Evolutionary conservation across 2,888 invertebrate genomes (phyloP), one percentile per base, ranked within the genome.

Genomic region (Caenorhabditis sulstoni): DNA sequence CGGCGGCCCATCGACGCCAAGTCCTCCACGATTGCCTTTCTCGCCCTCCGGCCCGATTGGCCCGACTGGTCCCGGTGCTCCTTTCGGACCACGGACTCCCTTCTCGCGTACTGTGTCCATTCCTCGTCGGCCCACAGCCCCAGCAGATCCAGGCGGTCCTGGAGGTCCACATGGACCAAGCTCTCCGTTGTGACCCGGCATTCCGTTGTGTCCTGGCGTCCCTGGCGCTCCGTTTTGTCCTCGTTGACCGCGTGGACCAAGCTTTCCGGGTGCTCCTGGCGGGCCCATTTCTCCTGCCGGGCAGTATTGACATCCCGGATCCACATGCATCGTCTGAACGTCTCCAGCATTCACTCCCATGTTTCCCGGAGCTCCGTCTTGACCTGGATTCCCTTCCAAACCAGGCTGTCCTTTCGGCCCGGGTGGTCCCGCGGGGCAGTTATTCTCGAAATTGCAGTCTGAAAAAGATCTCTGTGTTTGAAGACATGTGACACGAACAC

Each of bases 271-370:
- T 5, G 71, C 16, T 18, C 84, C 84, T 1, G 82, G 79, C 16
- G 77, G 62, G 1, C 84, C 84, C 74, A 73, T 75, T 44, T 81
- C 80, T 29, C 84, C 84, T 16, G 81, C 76, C 4, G 84, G 84
- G 41, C 84, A 84, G 23, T 81, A 79, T 37, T 71, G 74, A 53
- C 84, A 84, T 8, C 79, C 79, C 0, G 71, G 65, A 39, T 81
- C 81, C 12, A 64, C 39, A 18, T 79, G 58, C 67, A 79, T 76
- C 0, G 73, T 68, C 45, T 70, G 66, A 11, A 81, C 58, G 23
- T 81, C 79, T 18, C 29, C 52, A 0, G 79, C 35, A n/a, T 49
- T 53, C 5, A 23, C 18, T 2, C 81, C 81, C 57, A 50, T 73
- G 29, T 70, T 76, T 29, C 83, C 83, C 0, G 78, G 64, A 14